phyloP scores from a whole-genome alignment of 2,888 invertebrate genomes.

The Strigamia maritima region DNA sequence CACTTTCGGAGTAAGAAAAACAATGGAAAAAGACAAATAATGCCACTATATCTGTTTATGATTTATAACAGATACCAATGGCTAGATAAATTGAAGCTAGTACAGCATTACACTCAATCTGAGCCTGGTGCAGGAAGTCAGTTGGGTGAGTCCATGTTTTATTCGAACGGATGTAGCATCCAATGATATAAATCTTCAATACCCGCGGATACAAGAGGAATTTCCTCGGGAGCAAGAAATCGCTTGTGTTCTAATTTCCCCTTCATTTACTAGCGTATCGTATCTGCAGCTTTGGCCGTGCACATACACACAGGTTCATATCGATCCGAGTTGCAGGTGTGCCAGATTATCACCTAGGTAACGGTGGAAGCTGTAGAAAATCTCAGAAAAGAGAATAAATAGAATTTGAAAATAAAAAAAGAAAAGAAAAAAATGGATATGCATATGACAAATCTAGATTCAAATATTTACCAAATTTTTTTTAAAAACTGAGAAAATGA shows the following conservation, averaged over 20 bases:
- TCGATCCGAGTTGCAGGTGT: constrained; percentile 31
- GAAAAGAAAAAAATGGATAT: background rate
- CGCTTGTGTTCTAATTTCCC: constrained; percentile 17
- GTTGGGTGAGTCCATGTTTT: background rate
- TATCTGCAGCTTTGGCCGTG: background rate
- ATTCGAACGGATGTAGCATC: background rate
- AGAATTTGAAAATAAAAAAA: background rate
- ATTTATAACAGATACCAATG: background rate
- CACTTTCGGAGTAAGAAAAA: no score
- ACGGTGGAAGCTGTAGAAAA: constrained; percentile 34
- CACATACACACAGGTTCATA: background rate
- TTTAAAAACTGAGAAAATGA: background rate
- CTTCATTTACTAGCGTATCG: background rate
- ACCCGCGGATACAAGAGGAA: background rate
- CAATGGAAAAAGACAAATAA: no score
- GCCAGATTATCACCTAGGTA: constrained; percentile 38
- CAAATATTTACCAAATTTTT: background rate
- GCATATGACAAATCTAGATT: background rate
- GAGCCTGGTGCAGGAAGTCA: background rate
- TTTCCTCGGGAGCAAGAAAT: background rate
- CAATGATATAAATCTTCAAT: constrained; percentile 1
- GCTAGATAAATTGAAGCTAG: background rate
- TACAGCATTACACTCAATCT: background rate
- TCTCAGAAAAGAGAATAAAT: background rate
- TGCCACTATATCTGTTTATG: background rate